Conservation (phyloP, 2,888 invertebrate genomes). For the Drosophila recens region DNA sequence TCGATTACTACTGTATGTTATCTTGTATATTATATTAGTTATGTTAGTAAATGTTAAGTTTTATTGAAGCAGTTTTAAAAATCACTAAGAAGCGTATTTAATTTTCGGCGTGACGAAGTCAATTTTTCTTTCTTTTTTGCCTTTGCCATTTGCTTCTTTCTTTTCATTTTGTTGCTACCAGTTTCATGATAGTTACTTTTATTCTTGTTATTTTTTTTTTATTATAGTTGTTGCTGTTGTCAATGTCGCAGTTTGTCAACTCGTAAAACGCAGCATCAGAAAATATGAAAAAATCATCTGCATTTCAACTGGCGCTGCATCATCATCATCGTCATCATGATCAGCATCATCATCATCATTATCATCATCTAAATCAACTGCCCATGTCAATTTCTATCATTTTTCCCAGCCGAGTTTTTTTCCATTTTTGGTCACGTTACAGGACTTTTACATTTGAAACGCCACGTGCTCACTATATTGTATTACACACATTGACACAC, state of each 20-base stretch:
- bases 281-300: conserved; percentile 68
- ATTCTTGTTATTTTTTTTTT: neutral
- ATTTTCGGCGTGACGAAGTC: neutral
- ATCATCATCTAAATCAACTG: conserved; percentile 75
- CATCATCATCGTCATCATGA: conserved; percentile 70
- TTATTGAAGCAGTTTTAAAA: no score
- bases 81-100: neutral
- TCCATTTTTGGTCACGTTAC: conserved; percentile 40
- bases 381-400: conserved; percentile 1
- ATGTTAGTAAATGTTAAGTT: no score
- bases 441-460: conserved; percentile 20
- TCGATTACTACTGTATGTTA: no score
- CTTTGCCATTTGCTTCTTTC: conserved; percentile 3
- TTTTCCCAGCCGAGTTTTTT: neutral
- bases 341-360: conserved; percentile 72
- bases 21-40: no score
- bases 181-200: conserved; percentile 15
- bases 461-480: conserved; percentile 24
- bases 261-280: conserved; percentile 68
- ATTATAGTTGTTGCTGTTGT: conserved; percentile 20
- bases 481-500: conserved; percentile 13
- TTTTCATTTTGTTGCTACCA: conserved; percentile 14
- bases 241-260: conserved; percentile 64
- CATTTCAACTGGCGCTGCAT: conserved; percentile 42
- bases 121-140: neutral